Evolutionary conservation across 2,797 vertebrate genomes (phyloP), one percentile per base, ranked within the genome.

Genomic region (Streptopelia turtur): DNA sequence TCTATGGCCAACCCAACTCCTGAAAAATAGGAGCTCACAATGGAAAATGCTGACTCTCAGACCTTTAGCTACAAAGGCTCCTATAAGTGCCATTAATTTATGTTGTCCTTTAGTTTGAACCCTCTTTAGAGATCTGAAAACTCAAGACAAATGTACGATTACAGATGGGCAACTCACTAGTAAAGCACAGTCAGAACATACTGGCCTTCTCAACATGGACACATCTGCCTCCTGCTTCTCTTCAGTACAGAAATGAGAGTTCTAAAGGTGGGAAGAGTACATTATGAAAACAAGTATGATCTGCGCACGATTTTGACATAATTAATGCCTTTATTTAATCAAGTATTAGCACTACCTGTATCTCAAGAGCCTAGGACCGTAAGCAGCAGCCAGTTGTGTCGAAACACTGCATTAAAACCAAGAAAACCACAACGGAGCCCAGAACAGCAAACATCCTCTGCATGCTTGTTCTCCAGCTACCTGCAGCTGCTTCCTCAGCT

Each of bases 21-120:
- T 96, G 92, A 97, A 97, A 94, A 98, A 98, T 77, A 96, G 97
- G 96, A 98, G 97, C 66, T 95, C 92, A 50, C 90, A 93, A 16
- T 53, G 83, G 84, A 95, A 97, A 96, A 91, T 47, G 89, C 96
- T 94, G 92, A 96, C 90, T 93, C 81, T 90, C 85, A 97, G 64
- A 96, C 88, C 71, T 96, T 96, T 90, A 97, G 96, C 95, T 96
- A 97, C 87, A 97, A 95, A 96, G 84, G 92, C 94, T 96, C 93
- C 90, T 90, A 37, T 8, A 89, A 45, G 93, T 35, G 71, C 52
- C 59, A 91, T 89, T 77, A 71, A 63, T 64, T 87, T 72, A 50
- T 18, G 28, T 25, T 77, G 72, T 45, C 83, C 74, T 94, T 95
- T 53, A 78, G 43, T 80, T n/a, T 87, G 55, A 94, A 84, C 82